Evolutionary conservation across 1,140 invertebrate species (phyloP).

Genomic region (Drosophila ohnishii): DNA sequence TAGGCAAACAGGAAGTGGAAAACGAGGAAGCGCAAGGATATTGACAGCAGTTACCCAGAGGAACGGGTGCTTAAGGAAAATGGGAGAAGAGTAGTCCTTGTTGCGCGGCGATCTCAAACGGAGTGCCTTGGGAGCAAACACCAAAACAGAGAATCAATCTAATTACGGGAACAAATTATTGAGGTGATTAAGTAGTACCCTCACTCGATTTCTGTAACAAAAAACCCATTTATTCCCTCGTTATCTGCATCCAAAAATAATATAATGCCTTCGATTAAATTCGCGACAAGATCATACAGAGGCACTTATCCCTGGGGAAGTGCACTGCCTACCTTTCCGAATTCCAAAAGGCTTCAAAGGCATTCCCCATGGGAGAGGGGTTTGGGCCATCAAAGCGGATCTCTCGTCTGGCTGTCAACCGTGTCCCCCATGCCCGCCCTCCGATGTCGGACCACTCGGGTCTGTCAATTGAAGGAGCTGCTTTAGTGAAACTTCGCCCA

Average conservation of each 20-base stretch:
- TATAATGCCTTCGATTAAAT: neutral
- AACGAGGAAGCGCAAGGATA: slow-evolving; percentile 49
- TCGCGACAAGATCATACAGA: slow-evolving; percentile 12
- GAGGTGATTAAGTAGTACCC: neutral
- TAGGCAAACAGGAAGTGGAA: slow-evolving; percentile 50
- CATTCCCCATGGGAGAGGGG: slow-evolving; percentile 1
- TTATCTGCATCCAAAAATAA: neutral
- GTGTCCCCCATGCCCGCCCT: neutral
- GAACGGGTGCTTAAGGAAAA: neutral
- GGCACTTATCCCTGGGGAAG: neutral
- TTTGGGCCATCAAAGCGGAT: slow-evolving; percentile 33
- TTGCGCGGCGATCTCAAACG: neutral
- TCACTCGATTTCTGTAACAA: neutral
- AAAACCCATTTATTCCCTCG: neutral
- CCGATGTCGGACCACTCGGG: slow-evolving; percentile 12
- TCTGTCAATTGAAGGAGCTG: slow-evolving; percentile 44
- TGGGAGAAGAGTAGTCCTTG: neutral
- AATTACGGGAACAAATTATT: neutral
- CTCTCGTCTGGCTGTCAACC: slow-evolving; percentile 17
- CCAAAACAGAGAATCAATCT: neutral
- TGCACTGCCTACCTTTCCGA: slow-evolving; percentile 8
- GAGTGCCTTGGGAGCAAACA: neutral
- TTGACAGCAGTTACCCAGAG: slow-evolving; percentile 52
- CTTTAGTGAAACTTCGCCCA: slow-evolving; percentile 20
- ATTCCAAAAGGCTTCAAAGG: slow-evolving; percentile 18